Base-by-base conservation (phyloP, 2,113 vertebrate species). In the Chaenogobius annularis region DNA sequence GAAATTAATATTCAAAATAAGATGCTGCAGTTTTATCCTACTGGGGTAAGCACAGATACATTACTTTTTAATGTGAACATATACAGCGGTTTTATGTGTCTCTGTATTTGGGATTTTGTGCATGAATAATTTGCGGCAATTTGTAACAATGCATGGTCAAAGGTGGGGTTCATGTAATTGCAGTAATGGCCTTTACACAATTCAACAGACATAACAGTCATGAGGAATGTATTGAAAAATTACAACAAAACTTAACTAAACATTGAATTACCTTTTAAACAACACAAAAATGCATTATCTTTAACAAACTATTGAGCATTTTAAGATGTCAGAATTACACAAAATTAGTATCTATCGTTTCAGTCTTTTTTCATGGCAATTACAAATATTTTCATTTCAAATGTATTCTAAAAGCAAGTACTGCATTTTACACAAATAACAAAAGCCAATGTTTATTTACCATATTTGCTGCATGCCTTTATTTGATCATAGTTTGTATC, bases 1-100 rank as follows among this genome's bases (percentile, higher is more conserved):
- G 72, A 88, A 88, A 89, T 90, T 81, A 84, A 83, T 89, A 86
- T 85, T 86, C 59, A 77, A 83, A 85, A 83, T 81, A 83, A 83
- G 83, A 85, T 37, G 75, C 55, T 72, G 74, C 70, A 44, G 78
- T 82, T 85, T 79, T 35, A 66, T 66, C 75, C 64, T 63, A 55
- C 43, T 7, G 3, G 54, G 46, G 44, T 69, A 59, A 22, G 65
- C 61, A 61, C 66, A 72, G 73, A 40, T 31, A 56, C 44, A 71
- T 70, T 63, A 61, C 23, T 77, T 71, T 69, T 73, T 77, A 73
- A 65, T 61, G 37, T 35, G 26, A 55, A 54, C 22, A 35, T 1
- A 3, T 77, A 58, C 65, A 10, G 71, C 7, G 26, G 13, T 40
- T 66, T 59, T 14, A 26, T 72, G 14, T 12, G 17, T 48, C 37